Evolutionary conservation across 2,797 vertebrate genomes (phyloP), one percentile per base, ranked within the genome.

Genomic region (Acipenser ruthenus): DNA sequence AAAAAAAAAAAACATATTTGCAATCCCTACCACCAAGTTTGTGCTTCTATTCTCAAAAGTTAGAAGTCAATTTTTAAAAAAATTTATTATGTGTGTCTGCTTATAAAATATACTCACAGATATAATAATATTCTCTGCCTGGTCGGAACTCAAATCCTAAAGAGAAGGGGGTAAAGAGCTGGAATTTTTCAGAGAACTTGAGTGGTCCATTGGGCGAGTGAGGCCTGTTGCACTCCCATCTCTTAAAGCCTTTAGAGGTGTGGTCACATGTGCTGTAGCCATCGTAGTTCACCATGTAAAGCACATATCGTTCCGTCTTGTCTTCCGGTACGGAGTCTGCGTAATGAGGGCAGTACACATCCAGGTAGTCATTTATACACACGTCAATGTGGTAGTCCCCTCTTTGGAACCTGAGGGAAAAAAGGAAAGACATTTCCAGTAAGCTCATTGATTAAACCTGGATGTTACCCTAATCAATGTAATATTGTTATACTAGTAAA

Each of bases 281-380:
- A 68, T 99, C 95, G 69, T 95, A 98, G 90, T 98, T 97, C 73
- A 98, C 96, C 95, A 99, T 98, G 88, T 97, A 99, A 73, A 99
- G 94, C 78, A 98, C 86, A 1, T 99, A 98, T 65, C 94, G 94
- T 78, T 99, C 96, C 0, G 94, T 92, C 78, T 91, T 88, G 73
- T 98, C 95, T 85, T 95, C 94, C 0, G 95, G 93, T 70, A 97
- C 93, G 0, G 93, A 83, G 79, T 95, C 95, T 78, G 95, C 95
- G 3, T 98, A 99, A 83, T 98, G 96, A 72, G 96, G 96, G 78
- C 96, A 99, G 87, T 95, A 99, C 64, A 99, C 95, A 70, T 99
- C 96, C 84, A 98, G 87, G 85, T 99, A 99, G 86, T 99, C 96
- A 56, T 99, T 99, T 80, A 99, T 98, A 75, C 95, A 98, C 72